Evolutionary conservation across 2,888 invertebrate genomes (phyloP).

Genomic region (Sipha maydis): DNA sequence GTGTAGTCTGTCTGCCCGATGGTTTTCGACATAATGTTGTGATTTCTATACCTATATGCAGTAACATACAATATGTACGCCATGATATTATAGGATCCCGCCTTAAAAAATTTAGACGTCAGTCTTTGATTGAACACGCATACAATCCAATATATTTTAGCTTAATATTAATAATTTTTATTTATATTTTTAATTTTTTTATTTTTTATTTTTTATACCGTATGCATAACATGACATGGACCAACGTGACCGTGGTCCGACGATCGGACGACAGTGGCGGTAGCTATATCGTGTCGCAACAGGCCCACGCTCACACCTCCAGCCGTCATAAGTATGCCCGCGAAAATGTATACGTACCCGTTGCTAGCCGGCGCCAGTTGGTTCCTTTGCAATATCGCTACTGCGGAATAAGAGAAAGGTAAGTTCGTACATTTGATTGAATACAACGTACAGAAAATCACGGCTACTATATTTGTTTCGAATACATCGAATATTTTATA

Average conservation of each 20-base stretch:
- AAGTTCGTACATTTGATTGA: not conserved
- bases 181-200: no score
- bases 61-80: no score
- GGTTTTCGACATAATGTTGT: no score
- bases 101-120: no score
- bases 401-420: not conserved
- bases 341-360: not conserved
- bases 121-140: no score
- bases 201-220: not conserved
- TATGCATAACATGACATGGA: not conserved
- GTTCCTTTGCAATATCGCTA: not conserved
- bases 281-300: not conserved
- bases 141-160: no score
- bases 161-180: no score
- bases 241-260: not conserved
- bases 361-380: not conserved
- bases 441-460: no score
- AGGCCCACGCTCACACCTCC: not conserved
- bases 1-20: no score
- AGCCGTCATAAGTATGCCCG: constrained; percentile 14
- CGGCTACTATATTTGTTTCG: not conserved
- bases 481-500: not conserved
- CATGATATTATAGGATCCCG: no score
- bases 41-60: no score
- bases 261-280: not conserved